Conservation (phyloP, 1,140 invertebrate genomes). For the Diorhabda elongata region DNA sequence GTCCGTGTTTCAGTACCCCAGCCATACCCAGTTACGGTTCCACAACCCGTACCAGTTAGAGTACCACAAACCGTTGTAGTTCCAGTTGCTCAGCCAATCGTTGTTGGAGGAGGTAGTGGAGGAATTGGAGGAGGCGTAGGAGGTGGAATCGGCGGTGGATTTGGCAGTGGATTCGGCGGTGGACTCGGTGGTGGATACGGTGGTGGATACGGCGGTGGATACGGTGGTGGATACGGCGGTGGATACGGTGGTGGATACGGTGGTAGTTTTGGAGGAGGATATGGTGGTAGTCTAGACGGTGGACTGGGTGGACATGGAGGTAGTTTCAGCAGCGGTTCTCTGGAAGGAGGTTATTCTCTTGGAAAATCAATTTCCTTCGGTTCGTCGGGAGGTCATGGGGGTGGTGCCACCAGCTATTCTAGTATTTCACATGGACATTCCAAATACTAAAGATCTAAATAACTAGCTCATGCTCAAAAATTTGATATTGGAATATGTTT, state of each 20-base stretch:
- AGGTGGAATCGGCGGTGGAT: conserved; percentile 23
- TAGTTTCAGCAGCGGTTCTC: conserved; percentile 23
- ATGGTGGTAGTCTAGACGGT: conserved; percentile 6
- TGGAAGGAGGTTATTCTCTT: neutral
- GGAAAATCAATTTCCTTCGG: conserved; percentile 41
- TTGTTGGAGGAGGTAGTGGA: conserved; percentile 34
- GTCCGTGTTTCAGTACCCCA: conserved; percentile 35
- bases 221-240: conserved; percentile 10
- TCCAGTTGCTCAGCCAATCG: conserved; percentile 41
- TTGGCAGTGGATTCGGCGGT: conserved; percentile 18
- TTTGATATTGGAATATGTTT: conserved; percentile 16
- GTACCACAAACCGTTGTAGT: conserved; percentile 41
- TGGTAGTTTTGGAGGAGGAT: conserved; percentile 14
- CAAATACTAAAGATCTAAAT: conserved; percentile 22
- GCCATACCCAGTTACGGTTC: conserved; percentile 38
- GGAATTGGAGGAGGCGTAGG: conserved; percentile 19
- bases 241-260: conserved; percentile 10
- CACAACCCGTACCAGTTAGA: conserved; percentile 36
- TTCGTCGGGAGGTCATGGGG: conserved; percentile 17
- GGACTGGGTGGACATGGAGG: neutral
- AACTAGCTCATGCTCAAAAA: conserved; percentile 4
- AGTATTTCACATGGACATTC: conserved; percentile 24
- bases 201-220: conserved; percentile 30
- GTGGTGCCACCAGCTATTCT: conserved; percentile 16
- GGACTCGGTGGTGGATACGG: conserved; percentile 27